Percentiles rank a stretch among this genome's conserved stretches.
phyloP scores from a whole-genome alignment of 2,113 vertebrate species.

The Hippocampus comes region DNA sequence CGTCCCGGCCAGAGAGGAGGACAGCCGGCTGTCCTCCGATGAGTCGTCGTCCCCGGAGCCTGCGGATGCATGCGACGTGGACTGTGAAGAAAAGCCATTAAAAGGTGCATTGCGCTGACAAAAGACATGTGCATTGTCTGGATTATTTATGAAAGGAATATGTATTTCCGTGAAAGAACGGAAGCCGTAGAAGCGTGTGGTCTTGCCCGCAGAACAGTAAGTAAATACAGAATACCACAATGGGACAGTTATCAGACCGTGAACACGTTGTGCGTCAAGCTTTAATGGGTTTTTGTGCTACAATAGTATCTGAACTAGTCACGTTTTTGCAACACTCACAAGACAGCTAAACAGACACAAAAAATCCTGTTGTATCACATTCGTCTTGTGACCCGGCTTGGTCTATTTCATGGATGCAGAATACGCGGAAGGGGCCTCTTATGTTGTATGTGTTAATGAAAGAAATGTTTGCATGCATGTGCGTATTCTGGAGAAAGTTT shows the following conservation, averaged over 20 bases:
- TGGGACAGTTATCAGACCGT: no score
- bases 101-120: slow-evolving; percentile 78
- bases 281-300: neutral
- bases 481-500: neutral
- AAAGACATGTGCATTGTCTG: neutral
- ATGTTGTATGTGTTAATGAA: slow-evolving; percentile 37
- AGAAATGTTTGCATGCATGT: neutral
- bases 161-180: neutral
- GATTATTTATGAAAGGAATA: no score
- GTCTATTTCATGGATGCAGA: slow-evolving; percentile 20
- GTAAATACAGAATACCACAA: neutral
- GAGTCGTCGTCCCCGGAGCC: slow-evolving; percentile 87
- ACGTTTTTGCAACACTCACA: neutral
- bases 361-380: neutral
- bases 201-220: neutral
- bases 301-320: neutral
- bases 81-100: slow-evolving; percentile 81
- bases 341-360: neutral
- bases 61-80: slow-evolving; percentile 77
- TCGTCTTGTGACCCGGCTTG: slow-evolving; percentile 2
- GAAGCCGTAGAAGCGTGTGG: neutral
- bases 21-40: slow-evolving; percentile 86
- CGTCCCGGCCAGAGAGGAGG: slow-evolving; percentile 79
- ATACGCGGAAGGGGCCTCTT: neutral
- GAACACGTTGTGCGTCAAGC: neutral